Evolutionary conservation across 2,113 vertebrate species (phyloP), one percentile per base, ranked within the genome.

Genomic region (Ceyx melanurus): DNA sequence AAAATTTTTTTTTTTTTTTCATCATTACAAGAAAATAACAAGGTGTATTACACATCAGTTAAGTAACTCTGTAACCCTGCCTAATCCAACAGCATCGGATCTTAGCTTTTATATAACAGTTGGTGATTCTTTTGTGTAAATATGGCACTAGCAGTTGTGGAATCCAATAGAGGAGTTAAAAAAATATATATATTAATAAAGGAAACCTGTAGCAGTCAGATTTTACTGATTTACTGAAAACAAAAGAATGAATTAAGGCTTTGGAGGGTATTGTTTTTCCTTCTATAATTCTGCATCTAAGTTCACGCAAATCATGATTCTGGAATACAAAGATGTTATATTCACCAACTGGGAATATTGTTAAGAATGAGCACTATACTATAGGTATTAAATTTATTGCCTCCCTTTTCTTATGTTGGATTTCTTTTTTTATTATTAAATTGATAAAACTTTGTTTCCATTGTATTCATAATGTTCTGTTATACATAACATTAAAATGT

Each of bases 401-500:
- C 94, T 97, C 96, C 97, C 96, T 96, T 97, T 96, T 98, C 97
- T 97, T 98, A 97, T 96, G 96, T 98, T 97, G 97, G 90, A 95
- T 96, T 92, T 97, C 97, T 98, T 98, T 97, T 50, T 95, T 97
- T 96, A 96, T 96, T 97, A 98, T 98, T 98, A 97, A 97, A 97
- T 97, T 98, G 97, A 97, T 97, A 96, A 97, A 98, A 98, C 97
- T 98, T 98, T 95, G 97, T 98, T 98, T 98, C 98, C 98, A 98
- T 99, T 98, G 98, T 98, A 98, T 97, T 98, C 97, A 97, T 98
- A 97, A 98, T 98, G 98, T 98, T 99, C 98, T 98, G 98, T 99
- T 98, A 98, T 98, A 98, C 98, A 98, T 98, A 97, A 98, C 98
- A 99, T 99, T 99, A 99, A 99, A 99, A 97, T 97, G 98, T 98